These are phyloP conservation scores for Rhagonycha fulva DNA, from an alignment of 2,888 invertebrate species.

Conservation along the genomic window DNA sequence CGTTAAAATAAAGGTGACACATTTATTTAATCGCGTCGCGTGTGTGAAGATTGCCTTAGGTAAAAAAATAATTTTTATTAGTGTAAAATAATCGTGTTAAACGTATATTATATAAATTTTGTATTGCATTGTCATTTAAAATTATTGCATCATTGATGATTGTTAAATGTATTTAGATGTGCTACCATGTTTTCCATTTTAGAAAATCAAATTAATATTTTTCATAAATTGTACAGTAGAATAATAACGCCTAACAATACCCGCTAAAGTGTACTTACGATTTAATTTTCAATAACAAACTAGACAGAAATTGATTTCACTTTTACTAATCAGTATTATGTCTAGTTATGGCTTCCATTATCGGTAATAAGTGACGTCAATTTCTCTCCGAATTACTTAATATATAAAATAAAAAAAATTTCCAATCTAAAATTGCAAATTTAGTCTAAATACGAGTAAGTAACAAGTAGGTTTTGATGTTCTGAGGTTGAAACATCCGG, in stretches of 20 bases:
- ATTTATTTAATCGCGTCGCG: not conserved
- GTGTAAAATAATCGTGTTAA: not conserved
- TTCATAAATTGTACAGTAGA: conserved; percentile 11
- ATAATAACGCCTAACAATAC: conserved; percentile 25
- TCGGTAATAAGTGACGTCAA: not conserved
- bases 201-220: conserved; percentile 25
- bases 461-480: not conserved
- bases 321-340: conserved; percentile 1
- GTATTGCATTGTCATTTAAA: conserved; percentile 12
- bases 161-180: conserved; percentile 15
- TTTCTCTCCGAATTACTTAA: conserved; percentile 3
- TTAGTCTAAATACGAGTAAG: not conserved
- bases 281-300: conserved; percentile 15
- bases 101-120: conserved; percentile 16
- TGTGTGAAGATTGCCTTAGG: not conserved
- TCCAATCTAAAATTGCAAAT: not conserved
- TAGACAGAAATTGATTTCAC: not conserved
- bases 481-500: not conserved
- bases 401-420: not conserved
- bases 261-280: conserved; percentile 32
- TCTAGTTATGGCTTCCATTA: conserved; percentile 1
- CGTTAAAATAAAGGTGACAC: not conserved
- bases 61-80: conserved; percentile 5
- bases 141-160: conserved; percentile 13
- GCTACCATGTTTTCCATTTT: conserved; percentile 15